These are phyloP conservation scores for Orientallactaga bullata DNA, from an alignment of 2,113 vertebrate genomes.

Conservation along the genomic window DNA sequence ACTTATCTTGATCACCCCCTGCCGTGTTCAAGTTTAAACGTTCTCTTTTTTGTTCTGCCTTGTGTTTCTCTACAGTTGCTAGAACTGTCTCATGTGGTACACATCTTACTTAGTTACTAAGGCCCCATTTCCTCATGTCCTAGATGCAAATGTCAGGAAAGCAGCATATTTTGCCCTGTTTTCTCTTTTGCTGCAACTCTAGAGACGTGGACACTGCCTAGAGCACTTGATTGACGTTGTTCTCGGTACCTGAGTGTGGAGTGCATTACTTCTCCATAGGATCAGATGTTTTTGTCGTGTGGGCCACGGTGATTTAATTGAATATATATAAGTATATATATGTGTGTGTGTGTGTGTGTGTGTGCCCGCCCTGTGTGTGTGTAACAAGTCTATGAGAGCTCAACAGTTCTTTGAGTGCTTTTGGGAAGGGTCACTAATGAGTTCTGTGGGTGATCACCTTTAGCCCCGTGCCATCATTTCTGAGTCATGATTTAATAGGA, in stretches of 20 bases:
- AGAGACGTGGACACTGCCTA: background rate
- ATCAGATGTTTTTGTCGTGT: background rate
- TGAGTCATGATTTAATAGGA: background rate
- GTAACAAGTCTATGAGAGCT: background rate
- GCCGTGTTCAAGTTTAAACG: background rate
- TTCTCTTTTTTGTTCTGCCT: background rate
- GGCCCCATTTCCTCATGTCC: background rate
- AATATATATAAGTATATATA: too few relatives aligned
- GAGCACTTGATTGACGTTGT: background rate
- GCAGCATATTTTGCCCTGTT: background rate
- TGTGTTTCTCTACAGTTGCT: background rate
- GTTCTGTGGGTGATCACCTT: constrained; percentile 6
- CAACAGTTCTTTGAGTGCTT: constrained; percentile 16
- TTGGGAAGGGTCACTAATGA: background rate
- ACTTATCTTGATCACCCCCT: background rate
- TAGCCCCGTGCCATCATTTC: background rate
- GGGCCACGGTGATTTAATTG: background rate
- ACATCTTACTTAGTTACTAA: background rate
- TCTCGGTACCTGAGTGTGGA: background rate
- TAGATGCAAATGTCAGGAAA: background rate
- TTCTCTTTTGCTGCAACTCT: background rate
- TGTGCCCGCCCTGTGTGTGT: too few relatives aligned
- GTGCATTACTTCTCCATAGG: background rate
- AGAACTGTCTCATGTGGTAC: background rate
- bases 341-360: too few relatives aligned